Conservation (phyloP, 2,888 invertebrate genomes). For the Lepidocyrtinus sp. region DNA sequence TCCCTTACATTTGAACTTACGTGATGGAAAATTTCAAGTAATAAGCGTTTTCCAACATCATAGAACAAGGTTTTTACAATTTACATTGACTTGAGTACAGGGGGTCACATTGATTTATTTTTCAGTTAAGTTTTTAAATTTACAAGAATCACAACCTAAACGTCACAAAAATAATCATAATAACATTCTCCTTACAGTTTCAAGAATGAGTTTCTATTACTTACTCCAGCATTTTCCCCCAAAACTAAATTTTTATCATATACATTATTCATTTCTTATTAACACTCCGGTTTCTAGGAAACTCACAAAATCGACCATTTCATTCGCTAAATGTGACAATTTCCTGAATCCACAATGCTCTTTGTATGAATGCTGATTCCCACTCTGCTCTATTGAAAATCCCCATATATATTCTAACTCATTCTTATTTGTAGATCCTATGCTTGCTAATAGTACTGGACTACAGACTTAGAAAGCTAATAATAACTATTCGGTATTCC, state of each 20-base stretch:
- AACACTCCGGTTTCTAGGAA: neutral
- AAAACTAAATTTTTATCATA: neutral
- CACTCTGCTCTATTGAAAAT: too few relatives aligned
- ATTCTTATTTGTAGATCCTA: too few relatives aligned
- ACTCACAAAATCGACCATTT: neutral
- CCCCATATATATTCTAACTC: too few relatives aligned
- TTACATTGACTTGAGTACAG: neutral
- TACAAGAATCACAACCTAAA: neutral
- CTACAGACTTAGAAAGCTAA: too few relatives aligned
- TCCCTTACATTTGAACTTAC: too few relatives aligned
- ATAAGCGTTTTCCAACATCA: neutral
- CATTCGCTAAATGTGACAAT: too few relatives aligned
- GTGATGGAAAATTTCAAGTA: neutral
- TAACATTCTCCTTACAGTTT: neutral
- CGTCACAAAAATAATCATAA: neutral
- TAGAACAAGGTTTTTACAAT: neutral
- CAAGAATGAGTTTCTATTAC: neutral
- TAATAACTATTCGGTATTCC: too few relatives aligned
- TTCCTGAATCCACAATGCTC: neutral
- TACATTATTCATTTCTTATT: neutral
- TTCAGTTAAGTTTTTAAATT: neutral
- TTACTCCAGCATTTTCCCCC: too few relatives aligned
- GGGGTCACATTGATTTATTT: neutral
- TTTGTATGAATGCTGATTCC: too few relatives aligned
- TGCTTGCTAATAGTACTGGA: too few relatives aligned